phyloP scores from a whole-genome alignment of 2,797 vertebrate genomes.

The Neosilurus hyrtlii region DNA sequence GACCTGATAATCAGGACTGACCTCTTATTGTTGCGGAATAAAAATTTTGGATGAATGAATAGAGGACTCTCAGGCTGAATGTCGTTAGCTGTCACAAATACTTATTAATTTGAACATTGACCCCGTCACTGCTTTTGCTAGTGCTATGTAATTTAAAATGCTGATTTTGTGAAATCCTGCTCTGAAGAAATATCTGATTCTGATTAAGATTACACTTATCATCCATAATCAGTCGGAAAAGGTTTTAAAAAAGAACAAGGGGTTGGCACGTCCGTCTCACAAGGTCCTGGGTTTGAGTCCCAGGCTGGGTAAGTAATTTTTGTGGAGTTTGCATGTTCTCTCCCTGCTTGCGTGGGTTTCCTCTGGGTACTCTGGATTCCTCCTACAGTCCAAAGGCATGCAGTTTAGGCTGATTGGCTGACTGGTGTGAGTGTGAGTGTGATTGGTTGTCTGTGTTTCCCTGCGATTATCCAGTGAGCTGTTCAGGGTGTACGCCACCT shows the following conservation, averaged over 20 bases:
- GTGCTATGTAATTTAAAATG: conserved; percentile 14
- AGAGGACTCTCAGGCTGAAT: neutral
- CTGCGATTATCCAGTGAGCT: too few species aligned
- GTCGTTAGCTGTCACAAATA: neutral
- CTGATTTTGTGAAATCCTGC: conserved; percentile 2
- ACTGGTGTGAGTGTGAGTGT: too few species aligned
- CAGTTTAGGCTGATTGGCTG: too few species aligned
- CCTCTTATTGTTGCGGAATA: neutral
- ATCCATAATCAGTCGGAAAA: neutral
- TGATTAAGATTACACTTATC: neutral
- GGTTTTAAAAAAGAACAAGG: neutral
- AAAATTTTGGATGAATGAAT: neutral
- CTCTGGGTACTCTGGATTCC: too few species aligned
- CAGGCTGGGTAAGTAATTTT: too few species aligned
- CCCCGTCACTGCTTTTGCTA: neutral
- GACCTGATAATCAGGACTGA: conserved; percentile 7
- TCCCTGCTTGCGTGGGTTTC: too few species aligned
- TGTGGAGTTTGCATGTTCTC: too few species aligned
- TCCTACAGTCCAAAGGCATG: too few species aligned
- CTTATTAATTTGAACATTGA: conserved; percentile 5
- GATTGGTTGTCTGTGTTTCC: too few species aligned
- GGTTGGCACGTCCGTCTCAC: too few species aligned
- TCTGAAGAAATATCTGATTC: neutral
- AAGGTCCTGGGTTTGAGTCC: too few species aligned
- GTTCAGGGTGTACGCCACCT: too few species aligned